These are phyloP conservation scores for Bujurquina vittata DNA, from an alignment of 2,113 vertebrate genomes.

Conservation along the genomic window DNA sequence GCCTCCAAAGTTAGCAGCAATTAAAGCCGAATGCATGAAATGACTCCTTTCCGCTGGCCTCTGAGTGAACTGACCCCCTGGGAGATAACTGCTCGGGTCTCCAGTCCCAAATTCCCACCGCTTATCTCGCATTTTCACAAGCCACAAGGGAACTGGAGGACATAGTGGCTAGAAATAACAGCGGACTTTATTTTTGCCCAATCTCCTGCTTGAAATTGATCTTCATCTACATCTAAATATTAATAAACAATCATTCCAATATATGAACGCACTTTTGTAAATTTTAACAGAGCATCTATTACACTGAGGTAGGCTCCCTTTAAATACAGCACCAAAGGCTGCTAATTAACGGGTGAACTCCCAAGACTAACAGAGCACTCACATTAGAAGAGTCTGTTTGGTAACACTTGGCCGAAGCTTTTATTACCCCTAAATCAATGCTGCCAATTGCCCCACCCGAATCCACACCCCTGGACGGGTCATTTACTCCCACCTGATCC, in stretches of 20 bases:
- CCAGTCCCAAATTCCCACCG: slow-evolving; percentile 39
- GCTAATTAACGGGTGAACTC: slow-evolving; percentile 31
- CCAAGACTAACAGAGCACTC: slow-evolving; percentile 22
- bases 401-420: slow-evolving; percentile 52
- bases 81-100: slow-evolving; percentile 52
- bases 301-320: slow-evolving; percentile 12
- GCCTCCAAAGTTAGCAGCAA: slow-evolving; percentile 37
- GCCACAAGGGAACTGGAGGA: slow-evolving; percentile 50
- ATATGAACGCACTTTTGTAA: not conserved
- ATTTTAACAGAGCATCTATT: slow-evolving; percentile 38
- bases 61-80: slow-evolving; percentile 72
- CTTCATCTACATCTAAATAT: slow-evolving; percentile 32
- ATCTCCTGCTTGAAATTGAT: slow-evolving; percentile 13
- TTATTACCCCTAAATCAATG: slow-evolving; percentile 64
- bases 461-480: slow-evolving; percentile 20
- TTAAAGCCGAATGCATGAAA: slow-evolving; percentile 68
- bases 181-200: not conserved
- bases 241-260: slow-evolving; percentile 1
- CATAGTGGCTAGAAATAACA: slow-evolving; percentile 45
- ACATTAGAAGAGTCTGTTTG: slow-evolving; percentile 40
- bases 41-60: slow-evolving; percentile 71
- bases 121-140: slow-evolving; percentile 70
- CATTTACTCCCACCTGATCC: slow-evolving; percentile 42
- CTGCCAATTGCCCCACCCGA: slow-evolving; percentile 42
- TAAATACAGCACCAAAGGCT: slow-evolving; percentile 16